Evolutionary conservation across 2,888 invertebrate genomes (phyloP).

Genomic region (Coelogynopora nodosa): DNA sequence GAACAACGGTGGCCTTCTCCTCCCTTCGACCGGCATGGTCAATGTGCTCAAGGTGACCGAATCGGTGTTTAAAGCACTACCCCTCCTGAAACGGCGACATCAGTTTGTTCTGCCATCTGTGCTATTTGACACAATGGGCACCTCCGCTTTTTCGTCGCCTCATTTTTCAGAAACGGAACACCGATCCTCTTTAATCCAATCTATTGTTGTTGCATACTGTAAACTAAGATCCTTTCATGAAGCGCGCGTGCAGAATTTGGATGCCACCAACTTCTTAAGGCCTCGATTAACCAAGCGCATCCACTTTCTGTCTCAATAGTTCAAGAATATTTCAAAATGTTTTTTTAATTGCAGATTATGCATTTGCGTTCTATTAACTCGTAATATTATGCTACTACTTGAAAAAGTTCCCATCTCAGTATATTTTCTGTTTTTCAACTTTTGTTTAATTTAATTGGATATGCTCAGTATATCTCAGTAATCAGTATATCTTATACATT

Average conservation of each 20-base stretch:
- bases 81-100: neutral
- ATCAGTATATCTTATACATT: too few relatives aligned
- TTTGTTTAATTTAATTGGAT: too few relatives aligned
- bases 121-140: neutral
- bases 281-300: neutral
- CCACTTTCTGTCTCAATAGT: neutral
- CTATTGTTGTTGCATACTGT: neutral
- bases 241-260: neutral
- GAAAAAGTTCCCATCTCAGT: too few relatives aligned
- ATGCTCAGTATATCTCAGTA: too few relatives aligned
- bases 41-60: neutral
- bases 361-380: too few relatives aligned
- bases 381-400: too few relatives aligned
- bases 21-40: neutral
- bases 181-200: neutral
- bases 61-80: neutral
- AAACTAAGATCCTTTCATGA: neutral
- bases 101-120: neutral
- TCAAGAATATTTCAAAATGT: too few relatives aligned
- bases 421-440: too few relatives aligned
- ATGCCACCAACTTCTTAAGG: neutral
- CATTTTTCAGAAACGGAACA: neutral
- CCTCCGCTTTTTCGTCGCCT: neutral
- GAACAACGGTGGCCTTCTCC: neutral
- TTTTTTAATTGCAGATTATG: too few relatives aligned